phyloP scores from a whole-genome alignment of 2,797 vertebrate genomes.

The Lates japonicus region DNA sequence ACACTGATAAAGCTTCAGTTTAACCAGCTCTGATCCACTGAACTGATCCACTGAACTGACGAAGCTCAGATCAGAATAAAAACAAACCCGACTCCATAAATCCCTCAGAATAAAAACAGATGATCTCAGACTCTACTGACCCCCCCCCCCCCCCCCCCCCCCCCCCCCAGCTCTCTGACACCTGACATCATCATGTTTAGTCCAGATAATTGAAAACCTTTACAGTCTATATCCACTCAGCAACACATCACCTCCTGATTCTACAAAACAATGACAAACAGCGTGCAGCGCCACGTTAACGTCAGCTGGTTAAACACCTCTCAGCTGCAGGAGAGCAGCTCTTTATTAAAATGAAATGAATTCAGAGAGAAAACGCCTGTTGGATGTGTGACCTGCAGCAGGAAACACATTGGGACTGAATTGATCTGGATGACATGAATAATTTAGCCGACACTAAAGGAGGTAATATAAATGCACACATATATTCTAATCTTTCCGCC shows the following conservation, averaged over 20 bases:
- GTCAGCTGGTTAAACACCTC: conserved; percentile 64
- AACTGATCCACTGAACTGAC: no score
- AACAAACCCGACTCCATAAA: not conserved
- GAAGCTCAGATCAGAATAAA: no score
- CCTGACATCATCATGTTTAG: conserved; percentile 75
- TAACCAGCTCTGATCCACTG: no score
- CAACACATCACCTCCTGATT: conserved; percentile 61
- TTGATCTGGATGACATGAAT: conserved; percentile 87
- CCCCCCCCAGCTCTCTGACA: conserved; percentile 52
- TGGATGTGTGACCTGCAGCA: conserved; percentile 75
- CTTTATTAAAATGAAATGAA: conserved; percentile 85
- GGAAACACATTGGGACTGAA: conserved; percentile 79
- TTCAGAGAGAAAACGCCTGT: conserved; percentile 58
- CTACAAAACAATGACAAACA: conserved; percentile 77
- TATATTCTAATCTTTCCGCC: conserved; percentile 85
- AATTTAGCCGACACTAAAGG: conserved; percentile 87
- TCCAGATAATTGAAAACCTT: conserved; percentile 71
- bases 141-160: no score
- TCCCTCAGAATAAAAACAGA: not conserved
- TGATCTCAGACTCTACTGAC: not conserved
- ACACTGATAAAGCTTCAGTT: no score
- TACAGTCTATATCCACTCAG: conserved; percentile 51
- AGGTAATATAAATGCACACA: conserved; percentile 90
- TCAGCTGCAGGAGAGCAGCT: conserved; percentile 57
- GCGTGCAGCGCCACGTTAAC: conserved; percentile 68